These are phyloP conservation scores for Siniperca undulata DNA, from an alignment of 2,797 vertebrate genomes.

Conservation along the genomic window DNA sequence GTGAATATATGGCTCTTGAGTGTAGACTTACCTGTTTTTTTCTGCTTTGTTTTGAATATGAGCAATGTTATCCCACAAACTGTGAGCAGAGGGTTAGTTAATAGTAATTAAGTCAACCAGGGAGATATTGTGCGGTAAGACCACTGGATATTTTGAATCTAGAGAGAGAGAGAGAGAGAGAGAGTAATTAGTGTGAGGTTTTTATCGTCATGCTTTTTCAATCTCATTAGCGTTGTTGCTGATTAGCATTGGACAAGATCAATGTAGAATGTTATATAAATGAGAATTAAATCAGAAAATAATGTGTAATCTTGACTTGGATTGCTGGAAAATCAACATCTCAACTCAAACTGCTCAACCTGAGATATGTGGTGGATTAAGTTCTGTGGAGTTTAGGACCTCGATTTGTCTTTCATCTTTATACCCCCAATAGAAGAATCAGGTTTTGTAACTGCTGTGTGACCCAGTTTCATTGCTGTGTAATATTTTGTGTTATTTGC, in stretches of 20 bases:
- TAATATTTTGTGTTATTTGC: conserved; percentile 15
- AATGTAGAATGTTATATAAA: conserved; percentile 26
- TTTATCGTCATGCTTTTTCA: conserved; percentile 1
- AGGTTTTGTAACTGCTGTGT: background rate
- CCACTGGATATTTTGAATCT: conserved; percentile 12
- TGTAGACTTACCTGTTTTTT: conserved; percentile 44
- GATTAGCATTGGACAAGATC: conserved; percentile 29
- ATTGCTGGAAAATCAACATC: background rate
- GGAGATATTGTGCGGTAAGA: conserved; percentile 10
- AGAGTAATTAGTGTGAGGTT: conserved; percentile 30
- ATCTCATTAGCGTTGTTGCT: conserved; percentile 34
- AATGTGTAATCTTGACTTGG: background rate
- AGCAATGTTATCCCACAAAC: conserved; percentile 14
- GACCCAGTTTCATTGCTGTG: conserved; percentile 14
- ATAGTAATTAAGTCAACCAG: conserved; percentile 16
- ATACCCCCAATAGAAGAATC: background rate
- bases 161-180: too few relatives aligned
- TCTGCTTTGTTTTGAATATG: conserved; percentile 46
- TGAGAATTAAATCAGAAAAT: conserved; percentile 5
- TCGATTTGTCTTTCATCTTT: background rate
- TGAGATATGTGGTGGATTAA: conserved; percentile 13
- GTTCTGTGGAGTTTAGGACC: background rate
- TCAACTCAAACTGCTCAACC: background rate
- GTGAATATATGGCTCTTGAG: conserved; percentile 53
- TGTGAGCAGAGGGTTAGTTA: conserved; percentile 31